phyloP scores from a whole-genome alignment of 2,113 vertebrate species.

The Oncorhynchus masou region DNA sequence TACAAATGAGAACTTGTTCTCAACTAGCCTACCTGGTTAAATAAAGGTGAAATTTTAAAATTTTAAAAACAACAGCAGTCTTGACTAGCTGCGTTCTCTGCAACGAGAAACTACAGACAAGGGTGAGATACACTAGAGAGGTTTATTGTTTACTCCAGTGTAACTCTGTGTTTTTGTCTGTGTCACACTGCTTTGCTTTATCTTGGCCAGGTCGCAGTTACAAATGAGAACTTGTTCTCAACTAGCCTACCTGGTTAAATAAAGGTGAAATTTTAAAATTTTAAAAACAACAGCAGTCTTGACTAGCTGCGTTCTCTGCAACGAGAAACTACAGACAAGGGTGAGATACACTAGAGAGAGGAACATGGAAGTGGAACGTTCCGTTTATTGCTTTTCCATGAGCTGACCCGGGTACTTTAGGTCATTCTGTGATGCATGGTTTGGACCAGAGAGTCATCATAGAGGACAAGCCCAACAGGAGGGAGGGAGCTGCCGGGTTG shows the following conservation, averaged over 20 bases:
- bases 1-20: no score
- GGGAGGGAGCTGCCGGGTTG: background rate
- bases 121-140: background rate
- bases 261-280: no score
- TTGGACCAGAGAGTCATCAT: background rate
- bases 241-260: no score
- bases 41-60: no score
- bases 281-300: background rate
- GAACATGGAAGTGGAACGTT: background rate
- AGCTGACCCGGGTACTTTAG: background rate
- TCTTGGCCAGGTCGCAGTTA: no score
- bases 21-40: no score
- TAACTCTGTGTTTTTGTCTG: no score
- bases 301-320: background rate
- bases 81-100: background rate
- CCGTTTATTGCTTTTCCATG: background rate
- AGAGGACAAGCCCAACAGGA: slow-evolving; percentile 2
- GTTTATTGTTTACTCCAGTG: background rate
- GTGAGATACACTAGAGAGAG: background rate
- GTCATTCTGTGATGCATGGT: background rate
- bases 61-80: background rate
- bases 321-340: background rate
- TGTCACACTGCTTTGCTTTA: no score
- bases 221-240: no score
- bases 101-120: background rate